phyloP scores from a whole-genome alignment of 2,113 vertebrate genomes.

The Oreocharis arfaki region DNA sequence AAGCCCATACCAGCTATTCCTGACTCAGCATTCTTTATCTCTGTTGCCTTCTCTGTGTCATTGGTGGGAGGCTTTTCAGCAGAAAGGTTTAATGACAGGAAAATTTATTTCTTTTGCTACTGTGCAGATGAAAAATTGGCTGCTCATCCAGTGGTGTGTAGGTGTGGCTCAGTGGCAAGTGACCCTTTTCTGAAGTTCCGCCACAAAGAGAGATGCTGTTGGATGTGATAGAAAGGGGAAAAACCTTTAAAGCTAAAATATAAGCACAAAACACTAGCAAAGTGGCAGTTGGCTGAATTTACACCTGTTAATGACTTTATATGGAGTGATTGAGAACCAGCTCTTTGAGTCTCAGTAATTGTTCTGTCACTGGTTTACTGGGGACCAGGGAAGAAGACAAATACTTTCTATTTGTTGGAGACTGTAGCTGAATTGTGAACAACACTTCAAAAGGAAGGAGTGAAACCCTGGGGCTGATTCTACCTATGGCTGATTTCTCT shows the following conservation, averaged over 20 bases:
- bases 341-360: background rate
- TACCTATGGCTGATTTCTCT: background rate
- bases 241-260: background rate
- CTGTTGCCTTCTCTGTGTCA: background rate
- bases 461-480: background rate
- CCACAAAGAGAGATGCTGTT: background rate
- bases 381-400: background rate
- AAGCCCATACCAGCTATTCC: background rate
- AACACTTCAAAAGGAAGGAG: background rate
- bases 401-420: background rate
- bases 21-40: background rate
- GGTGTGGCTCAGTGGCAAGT: background rate
- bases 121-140: background rate
- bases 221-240: background rate
- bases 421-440: background rate
- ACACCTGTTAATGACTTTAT: background rate
- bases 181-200: background rate
- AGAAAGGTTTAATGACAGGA: background rate
- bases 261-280: background rate
- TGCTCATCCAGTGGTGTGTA: background rate
- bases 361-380: background rate
- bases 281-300: background rate
- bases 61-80: background rate
- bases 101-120: background rate
- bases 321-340: background rate